Conservation (phyloP, 2,797 vertebrate species). For the Lithobates sylvaticus region DNA sequence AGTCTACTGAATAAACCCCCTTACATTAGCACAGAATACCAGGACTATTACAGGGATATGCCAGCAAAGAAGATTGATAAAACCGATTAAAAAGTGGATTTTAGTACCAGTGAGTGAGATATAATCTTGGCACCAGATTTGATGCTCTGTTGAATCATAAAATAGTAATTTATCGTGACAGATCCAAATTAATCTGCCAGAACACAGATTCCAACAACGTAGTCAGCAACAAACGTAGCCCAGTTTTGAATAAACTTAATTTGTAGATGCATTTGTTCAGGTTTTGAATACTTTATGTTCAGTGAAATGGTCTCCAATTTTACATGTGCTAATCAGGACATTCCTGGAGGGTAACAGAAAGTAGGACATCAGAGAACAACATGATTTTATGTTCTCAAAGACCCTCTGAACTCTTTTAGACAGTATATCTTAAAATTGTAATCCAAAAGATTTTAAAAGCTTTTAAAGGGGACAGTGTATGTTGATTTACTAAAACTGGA, state of each 20-base stretch:
- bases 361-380: neutral
- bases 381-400: neutral
- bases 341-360: slow-evolving; percentile 1
- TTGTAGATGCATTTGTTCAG: slow-evolving; percentile 27
- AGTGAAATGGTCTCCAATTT: neutral
- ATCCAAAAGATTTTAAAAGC: neutral
- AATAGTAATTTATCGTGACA: slow-evolving; percentile 35
- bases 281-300: neutral
- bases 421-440: neutral
- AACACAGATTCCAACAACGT: slow-evolving; percentile 1
- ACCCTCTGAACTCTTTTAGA: neutral
- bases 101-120: too few relatives aligned
- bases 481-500: too few relatives aligned
- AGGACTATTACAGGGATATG: neutral
- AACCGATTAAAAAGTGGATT: neutral
- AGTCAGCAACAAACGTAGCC: slow-evolving; percentile 14
- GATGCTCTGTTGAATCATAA: neutral
- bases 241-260: slow-evolving; percentile 16
- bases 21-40: neutral
- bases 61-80: neutral
- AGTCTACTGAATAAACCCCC: neutral
- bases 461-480: too few relatives aligned
- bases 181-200: slow-evolving; percentile 10
- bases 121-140: neutral
- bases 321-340: neutral